Evolutionary conservation across 2,888 invertebrate species (phyloP), one percentile per base, ranked within the genome.

Genomic region (Drosophila austrosaltans): DNA sequence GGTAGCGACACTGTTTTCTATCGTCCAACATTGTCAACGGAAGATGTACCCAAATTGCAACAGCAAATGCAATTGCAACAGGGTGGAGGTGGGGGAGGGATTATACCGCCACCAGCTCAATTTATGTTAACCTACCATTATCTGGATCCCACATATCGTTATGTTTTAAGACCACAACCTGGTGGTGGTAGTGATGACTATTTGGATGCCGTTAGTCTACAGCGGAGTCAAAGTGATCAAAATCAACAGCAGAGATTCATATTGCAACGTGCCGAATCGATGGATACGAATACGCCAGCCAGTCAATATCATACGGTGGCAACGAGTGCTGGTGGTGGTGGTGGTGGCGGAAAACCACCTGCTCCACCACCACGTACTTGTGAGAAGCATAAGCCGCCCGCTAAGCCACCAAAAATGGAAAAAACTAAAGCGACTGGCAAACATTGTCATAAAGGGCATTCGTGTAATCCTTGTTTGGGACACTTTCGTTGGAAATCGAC

Each of bases 1-100:
- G 36, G 36, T 36, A 36, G 36, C 0, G 77, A 86, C 28, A 53
- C 78, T 39, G 92, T 94, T 0, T 96, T 96, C 87, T 96, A 95
- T 82, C 94, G 97, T 69, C 96, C 97, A 0, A 96, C 97, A 0
- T 93, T 96, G 1, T 97, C 97, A 4, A 97, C 96, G 48, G 97
- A 97, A 92, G 96, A 97, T 84, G 95, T 95, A 3, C 94, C 95
- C 3, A 90, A 91, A n/a, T 40, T 40, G 40, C 40, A 40, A 40
- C 40, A 40, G 3, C 48, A 48, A 48, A 48, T 48, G 48, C 48
- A 48, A 70, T 79, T 12, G 60, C 77, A 1, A 48, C 76, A 32
- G 16, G 62, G 78, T 78, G 53, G 79, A 92, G 42, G 94, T 93
- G 79, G 90, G 92, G 20, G 90, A 92, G 20, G 81, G 48, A 75